A percentile compares a stretch with the other conserved stretches of the same genome.
Evolutionary conservation across 1,140 invertebrate species (phyloP).

Genomic region (Leptoteleia sp.): DNA sequence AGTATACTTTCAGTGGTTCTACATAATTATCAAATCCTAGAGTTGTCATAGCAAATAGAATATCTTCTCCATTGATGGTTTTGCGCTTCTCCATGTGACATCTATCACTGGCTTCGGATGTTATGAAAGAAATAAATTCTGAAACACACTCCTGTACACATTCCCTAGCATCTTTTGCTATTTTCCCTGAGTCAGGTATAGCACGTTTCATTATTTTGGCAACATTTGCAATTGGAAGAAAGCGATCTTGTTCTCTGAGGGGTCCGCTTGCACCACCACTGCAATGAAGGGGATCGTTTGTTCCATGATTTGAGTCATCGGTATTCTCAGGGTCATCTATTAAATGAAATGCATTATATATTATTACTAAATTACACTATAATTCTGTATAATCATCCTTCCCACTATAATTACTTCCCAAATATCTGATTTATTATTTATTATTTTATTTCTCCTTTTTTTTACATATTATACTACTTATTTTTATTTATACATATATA

Average conservation of each 20-base stretch:
- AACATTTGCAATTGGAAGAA: conserved; percentile 98
- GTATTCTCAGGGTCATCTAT: conserved; percentile 85
- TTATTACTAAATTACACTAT: no score
- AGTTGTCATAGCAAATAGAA: conserved; percentile 97
- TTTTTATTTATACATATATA: no score
- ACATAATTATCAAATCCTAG: conserved; percentile 99
- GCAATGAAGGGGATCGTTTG: conserved; percentile 80
- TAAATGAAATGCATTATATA: no score
- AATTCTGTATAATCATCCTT: no score
- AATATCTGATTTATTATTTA: no score
- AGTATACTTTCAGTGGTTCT: conserved; percentile 96
- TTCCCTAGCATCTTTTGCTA: conserved; percentile 99
- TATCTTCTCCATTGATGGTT: conserved; percentile 99
- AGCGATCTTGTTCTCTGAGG: conserved; percentile 94
- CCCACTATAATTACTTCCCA: no score
- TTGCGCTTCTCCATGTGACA: conserved; percentile 99
- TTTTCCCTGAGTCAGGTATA: conserved; percentile 97
- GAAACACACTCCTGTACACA: conserved; percentile 99
- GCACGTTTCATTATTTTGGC: conserved; percentile 99
- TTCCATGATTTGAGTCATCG: conserved; percentile 86
- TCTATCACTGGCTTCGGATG: conserved; percentile 97
- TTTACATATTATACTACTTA: no score
- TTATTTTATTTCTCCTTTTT: no score
- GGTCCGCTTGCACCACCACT: conserved; percentile 82
- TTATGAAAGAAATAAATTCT: conserved; percentile 99